Base-by-base conservation (phyloP, 1,140 invertebrate genomes). In the Olivierus martensii region DNA sequence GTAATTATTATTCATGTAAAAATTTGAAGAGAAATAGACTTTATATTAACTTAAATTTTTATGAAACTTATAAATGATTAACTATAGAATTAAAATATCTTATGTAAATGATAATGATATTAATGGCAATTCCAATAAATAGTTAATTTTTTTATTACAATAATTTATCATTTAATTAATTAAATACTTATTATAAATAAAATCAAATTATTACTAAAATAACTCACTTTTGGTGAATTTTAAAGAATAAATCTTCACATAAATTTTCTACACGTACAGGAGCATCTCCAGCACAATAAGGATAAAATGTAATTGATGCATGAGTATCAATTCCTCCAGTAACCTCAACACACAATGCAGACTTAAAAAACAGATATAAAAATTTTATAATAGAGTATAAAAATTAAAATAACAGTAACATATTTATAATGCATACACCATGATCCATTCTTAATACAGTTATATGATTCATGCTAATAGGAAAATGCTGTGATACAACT, bases 361-460 rank as follows among this genome's bases (percentile, higher is more conserved):
- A 76, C 83, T 87, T 67, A 39, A 70, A 69, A 52, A 52, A 56
- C 48, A 53, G 34, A 22, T 28, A 28, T 9, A 28, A 28, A 28
- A 28, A 28, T 4, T 28, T 28, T 6, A 6, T 28, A 28, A 28
- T 6, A 28, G 28, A 28, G 9, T 28, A 28, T 28, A 28, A 2
- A 4, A 28, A 28, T 28, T 28, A 9, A 28, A 28, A 28, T 9
- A 9, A 12, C 11, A 41, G 12, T 6, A 18, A 41, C 11, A 3
- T 15, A 41, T 41, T 41, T 9, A 28, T 4, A 9, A 28, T 28
- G 57, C 49, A 49, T 44, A 86, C 84, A 68, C 84, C 83, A 70
- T 82, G 81, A 63, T 87, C 83, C 82, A 87, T 85, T 58, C 82
- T 72, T 2, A 89, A 69, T 6, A 87, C 81, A 3, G 82, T 85